Evolutionary conservation across 2,888 invertebrate species (phyloP).

Genomic region (Carterocephalus palaemon): DNA sequence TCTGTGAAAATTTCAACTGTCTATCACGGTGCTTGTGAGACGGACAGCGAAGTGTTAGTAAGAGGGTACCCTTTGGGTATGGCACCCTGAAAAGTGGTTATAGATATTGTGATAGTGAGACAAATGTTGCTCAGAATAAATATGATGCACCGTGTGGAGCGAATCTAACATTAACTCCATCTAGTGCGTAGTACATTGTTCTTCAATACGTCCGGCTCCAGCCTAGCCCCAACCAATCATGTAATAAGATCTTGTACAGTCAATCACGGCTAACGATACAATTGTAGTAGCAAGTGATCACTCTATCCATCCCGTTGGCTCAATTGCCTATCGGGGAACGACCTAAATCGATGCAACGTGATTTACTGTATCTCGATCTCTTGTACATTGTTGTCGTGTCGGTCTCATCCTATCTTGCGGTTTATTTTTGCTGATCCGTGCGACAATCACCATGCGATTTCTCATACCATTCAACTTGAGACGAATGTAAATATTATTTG

Average conservation of each 20-base stretch:
- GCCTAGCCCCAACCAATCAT: slow-evolving; percentile 7
- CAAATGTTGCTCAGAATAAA: too few species aligned
- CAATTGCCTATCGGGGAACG: slow-evolving; percentile 14
- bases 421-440: slow-evolving; percentile 15
- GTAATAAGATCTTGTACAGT: slow-evolving; percentile 16
- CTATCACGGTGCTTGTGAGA: too few species aligned
- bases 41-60: too few species aligned
- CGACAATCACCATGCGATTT: slow-evolving; percentile 11
- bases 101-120: too few species aligned
- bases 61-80: too few species aligned
- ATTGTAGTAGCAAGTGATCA: slow-evolving; percentile 20
- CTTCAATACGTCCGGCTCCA: too few species aligned
- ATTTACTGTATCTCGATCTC: slow-evolving; percentile 15
- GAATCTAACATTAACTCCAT: too few species aligned
- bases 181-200: background rate
- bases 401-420: slow-evolving; percentile 12
- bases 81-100: too few species aligned
- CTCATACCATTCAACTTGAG: slow-evolving; percentile 5
- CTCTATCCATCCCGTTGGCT: slow-evolving; percentile 10
- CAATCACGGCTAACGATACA: slow-evolving; percentile 17
- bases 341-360: slow-evolving; percentile 21
- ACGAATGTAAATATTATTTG: slow-evolving; percentile 19
- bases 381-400: too few species aligned
- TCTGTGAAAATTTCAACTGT: too few species aligned
- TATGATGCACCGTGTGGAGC: too few species aligned